Evolutionary conservation across 2,113 vertebrate species (phyloP), one percentile per base, ranked within the genome.

Genomic region (Megaceryle torquata): DNA sequence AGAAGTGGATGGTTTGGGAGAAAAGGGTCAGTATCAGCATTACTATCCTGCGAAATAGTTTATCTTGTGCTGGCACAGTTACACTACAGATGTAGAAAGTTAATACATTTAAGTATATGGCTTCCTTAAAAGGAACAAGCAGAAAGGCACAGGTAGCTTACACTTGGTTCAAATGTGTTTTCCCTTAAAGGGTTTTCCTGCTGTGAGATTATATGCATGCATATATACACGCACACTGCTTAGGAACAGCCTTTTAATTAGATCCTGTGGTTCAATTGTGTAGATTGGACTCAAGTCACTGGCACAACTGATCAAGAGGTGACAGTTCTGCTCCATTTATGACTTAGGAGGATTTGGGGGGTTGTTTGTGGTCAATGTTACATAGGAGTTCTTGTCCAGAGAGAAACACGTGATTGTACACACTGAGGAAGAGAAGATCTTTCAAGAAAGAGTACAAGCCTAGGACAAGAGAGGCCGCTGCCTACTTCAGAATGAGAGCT

Each of bases 341-440:
- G 17, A 64, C 64, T 88, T 43, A 3, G n/a, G 46, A 67, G 22
- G 9, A 5, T 68, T 43, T 43, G 59, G 33, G 68, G 13, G 22
- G 26, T 57, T 61, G 63, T 20, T 5, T 83, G n/a, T 19, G 18
- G 59, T 41, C 0, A 0, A 6, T 31, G 4, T 50, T 39, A 74
- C 61, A 10, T 57, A 77, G 16, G 35, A 57, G 41, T 20, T 81
- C 28, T 56, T 74, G 8, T 28, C 31, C 39, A 59, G 31, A 35
- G 22, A 71, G 33, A 16, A 65, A 60, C 0, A 1, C 16, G 18
- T 9, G 14, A 65, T 26, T 15, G 8, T 20, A 43, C 20, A 37
- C 11, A 21, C 6, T 26, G 26, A 61, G 21, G 37, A 67, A 41
- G 22, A 67, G 2, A 46, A 59, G 44, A 50, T 26, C 17, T 74